These are phyloP conservation scores for Holcopasites calliopsidis DNA, from an alignment of 1,140 invertebrate species.

Conservation along the genomic window DNA sequence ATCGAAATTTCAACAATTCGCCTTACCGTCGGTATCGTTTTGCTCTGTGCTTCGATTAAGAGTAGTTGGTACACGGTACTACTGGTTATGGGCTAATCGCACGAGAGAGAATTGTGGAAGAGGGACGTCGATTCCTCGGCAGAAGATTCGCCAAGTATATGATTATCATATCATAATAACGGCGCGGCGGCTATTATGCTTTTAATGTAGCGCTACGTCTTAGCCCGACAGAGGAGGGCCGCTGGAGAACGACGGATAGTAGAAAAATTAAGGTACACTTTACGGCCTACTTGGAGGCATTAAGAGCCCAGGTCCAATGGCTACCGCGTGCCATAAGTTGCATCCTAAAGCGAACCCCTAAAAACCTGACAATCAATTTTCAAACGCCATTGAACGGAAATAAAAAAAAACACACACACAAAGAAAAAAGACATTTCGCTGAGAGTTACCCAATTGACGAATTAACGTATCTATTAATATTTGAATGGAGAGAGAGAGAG, in stretches of 20 bases:
- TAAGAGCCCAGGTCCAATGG: conserved; percentile 5
- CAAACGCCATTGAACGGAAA: neutral
- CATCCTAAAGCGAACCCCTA: neutral
- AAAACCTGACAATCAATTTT: neutral
- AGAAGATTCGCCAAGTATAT: conserved; percentile 56
- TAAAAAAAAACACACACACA: neutral
- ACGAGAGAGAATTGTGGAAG: neutral
- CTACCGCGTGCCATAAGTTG: neutral
- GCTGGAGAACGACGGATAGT: conserved; percentile 45
- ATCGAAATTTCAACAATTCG: no score
- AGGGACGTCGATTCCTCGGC: conserved; percentile 26
- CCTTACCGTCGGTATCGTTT: no score
- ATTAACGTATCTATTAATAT: no score
- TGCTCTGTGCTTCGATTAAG: no score
- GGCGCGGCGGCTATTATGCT: conserved; percentile 66
- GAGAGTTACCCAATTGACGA: neutral
- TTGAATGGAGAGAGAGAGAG: neutral
- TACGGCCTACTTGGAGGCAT: conserved; percentile 37
- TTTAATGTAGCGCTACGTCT: conserved; percentile 58
- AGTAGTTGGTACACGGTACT: no score
- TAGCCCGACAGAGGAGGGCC: conserved; percentile 32
- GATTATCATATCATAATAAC: conserved; percentile 71
- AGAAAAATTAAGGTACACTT: conserved; percentile 52
- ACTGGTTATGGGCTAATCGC: no score
- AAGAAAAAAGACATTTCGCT: neutral